phyloP scores from a whole-genome alignment of 2,113 vertebrate genomes.

The Grantiella picta region DNA sequence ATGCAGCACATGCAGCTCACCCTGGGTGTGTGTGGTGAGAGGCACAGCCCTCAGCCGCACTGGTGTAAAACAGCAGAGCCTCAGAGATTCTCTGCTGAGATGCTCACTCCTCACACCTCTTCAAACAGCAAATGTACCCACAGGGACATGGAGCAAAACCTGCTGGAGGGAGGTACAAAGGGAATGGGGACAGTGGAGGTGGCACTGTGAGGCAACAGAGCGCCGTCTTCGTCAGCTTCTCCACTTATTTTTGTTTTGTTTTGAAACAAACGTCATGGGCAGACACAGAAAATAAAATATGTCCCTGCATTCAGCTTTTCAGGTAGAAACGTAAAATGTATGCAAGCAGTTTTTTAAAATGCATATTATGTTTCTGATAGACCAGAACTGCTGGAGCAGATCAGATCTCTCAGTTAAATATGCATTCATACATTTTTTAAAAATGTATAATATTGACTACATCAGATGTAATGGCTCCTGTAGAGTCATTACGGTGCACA shows the following conservation, averaged over 20 bases:
- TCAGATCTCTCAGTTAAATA: constrained; percentile 74
- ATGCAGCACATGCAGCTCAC: rapidly evolving
- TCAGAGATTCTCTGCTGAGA: not conserved
- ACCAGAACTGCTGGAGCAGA: constrained; percentile 63
- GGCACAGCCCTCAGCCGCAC: rapidly evolving
- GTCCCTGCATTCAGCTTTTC: not conserved
- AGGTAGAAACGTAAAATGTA: constrained; percentile 66
- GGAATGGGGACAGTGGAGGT: not conserved
- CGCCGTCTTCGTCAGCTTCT: not conserved
- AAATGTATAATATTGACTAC: constrained; percentile 69
- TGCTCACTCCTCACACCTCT: not conserved
- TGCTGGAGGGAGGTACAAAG: not conserved
- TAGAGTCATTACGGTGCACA: constrained; percentile 54
- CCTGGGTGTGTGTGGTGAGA: rapidly evolving
- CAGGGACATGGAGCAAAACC: not conserved
- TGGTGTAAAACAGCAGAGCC: not conserved
- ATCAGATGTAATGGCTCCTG: constrained; percentile 64
- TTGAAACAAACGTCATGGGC: not conserved
- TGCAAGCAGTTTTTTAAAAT: constrained; percentile 62
- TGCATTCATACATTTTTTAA: constrained; percentile 64
- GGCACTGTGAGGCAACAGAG: not conserved
- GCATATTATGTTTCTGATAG: constrained; percentile 62
- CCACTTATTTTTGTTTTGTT: not conserved
- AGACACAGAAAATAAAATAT: not conserved
- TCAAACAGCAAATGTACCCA: not conserved